Evolutionary conservation across 1,140 invertebrate species (phyloP), one percentile per base, ranked within the genome.

Genomic region (Mercenaria mercenaria): DNA sequence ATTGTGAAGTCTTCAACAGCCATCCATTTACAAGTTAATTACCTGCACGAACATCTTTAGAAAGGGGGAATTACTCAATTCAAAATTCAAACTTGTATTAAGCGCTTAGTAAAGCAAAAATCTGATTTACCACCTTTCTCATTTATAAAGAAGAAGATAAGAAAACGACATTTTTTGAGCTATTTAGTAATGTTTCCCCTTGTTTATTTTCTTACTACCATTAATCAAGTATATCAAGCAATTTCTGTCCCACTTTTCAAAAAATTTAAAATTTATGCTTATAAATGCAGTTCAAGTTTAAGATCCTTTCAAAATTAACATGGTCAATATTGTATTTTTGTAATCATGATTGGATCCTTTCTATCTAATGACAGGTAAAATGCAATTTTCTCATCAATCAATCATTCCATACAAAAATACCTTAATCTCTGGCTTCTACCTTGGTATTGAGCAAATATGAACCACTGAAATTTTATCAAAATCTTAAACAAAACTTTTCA

Each of bases 401-500:
- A 61, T 67, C 43, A 52, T 39, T 47, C 56, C 64, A 1, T n/a
- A 34, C 39, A 88, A 39, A 67, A 80, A 67, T 80, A 61, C 52
- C 76, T n/a, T 52, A 80, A 64, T 69, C 69, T 39, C 69, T n/a
- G 77, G 69, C 52, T 67, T n/a, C 39, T 69, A 13, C 47, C 20
- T 61, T 52, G 32, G 41, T 34, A 74, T 34, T 59, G 32, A 47
- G 29, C 47, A 79, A 79, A 59, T 41, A 56, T 37, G 20, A 0
- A 11, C 23, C 47, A 43, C 80, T 37, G 59, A 85, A 85, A 34
- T 50, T 85, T 47, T 50, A 85, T 69, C 59, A 67, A 88, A 88
- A 76, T 43, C 59, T 69, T 47, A 43, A 64, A 69, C 34, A 50
- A 67, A 80, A 76, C 29, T 39, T 37, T 39, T 77, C 86, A 32